phyloP scores from a whole-genome alignment of 2,888 invertebrate species.

The Taphrorychus bicolor region DNA sequence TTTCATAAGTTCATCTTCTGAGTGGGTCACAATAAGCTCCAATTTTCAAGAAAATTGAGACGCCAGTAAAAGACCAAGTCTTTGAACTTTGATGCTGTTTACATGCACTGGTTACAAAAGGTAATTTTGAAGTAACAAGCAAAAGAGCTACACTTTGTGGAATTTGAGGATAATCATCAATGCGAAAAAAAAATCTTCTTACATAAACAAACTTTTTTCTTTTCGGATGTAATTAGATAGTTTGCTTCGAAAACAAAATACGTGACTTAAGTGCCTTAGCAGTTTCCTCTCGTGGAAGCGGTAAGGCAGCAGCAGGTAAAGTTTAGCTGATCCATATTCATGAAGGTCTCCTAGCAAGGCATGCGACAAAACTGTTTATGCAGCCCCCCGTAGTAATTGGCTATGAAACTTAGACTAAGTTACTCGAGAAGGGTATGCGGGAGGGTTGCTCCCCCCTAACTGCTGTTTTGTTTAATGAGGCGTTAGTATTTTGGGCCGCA shows the following conservation, averaged over 20 bases:
- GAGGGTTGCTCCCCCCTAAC: neutral
- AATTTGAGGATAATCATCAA: no score
- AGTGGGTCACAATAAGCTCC: conserved; percentile 14
- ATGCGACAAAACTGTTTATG: conserved; percentile 25
- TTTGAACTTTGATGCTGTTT: neutral
- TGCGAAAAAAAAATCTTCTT: neutral
- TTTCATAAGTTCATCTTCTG: conserved; percentile 23
- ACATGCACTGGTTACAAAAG: no score
- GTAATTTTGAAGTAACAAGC: no score
- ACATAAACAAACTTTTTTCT: neutral
- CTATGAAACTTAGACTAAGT: conserved; percentile 6
- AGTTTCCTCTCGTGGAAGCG: conserved; percentile 10
- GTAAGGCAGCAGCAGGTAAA: conserved; percentile 19
- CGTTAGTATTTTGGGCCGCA: neutral
- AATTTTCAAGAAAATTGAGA: conserved; percentile 16
- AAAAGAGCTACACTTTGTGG: no score
- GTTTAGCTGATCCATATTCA: conserved; percentile 28
- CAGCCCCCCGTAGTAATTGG: conserved; percentile 13
- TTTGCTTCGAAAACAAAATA: neutral
- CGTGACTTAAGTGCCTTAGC: conserved; percentile 11
- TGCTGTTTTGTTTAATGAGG: neutral
- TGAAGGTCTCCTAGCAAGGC: conserved; percentile 10
- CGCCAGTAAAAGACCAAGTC: neutral
- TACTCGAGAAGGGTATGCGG: neutral
- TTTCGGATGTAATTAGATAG: neutral